Base-by-base conservation (phyloP, 2,797 vertebrate species). In the Aldrovandia affinis region DNA sequence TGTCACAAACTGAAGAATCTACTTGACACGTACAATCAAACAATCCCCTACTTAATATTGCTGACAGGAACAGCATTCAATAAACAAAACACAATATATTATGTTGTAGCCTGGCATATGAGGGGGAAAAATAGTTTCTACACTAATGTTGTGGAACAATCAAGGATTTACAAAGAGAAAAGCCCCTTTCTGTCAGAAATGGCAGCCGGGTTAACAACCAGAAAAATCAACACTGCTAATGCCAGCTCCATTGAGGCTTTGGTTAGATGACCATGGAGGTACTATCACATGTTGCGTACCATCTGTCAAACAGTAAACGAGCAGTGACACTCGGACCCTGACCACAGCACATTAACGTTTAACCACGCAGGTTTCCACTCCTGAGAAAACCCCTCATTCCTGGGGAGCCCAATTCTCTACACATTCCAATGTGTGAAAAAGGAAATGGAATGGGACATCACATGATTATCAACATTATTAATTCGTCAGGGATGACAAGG, bases 111-210 rank as follows among this genome's bases (percentile, higher is more conserved):
- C 25, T 65, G n/a, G 15, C 8, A 75, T 18, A 75, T 75, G 18
- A 42, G 39, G 18, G 15, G 55, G 18, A 8, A 9, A 44, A 42
- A 15, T 12, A 75, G 39, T 42, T 44, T 75, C 5, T 0, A 20
- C 22, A 75, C 39, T 42, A 75, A 18, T 25, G 36, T 8, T 44
- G 70, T 25, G 39, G 20, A 44, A 42, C 70, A 75, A n/a, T 10
- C 4, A 42, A 42, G 20, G 36, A 44, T 75, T 75, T 75, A 22
- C 70, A 75, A 44, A 75, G 70, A 75, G 15, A 75, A 75, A 75
- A 42, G 25, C 70, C 70, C 36, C 22, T 44, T 10, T 2, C 68
- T 73, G 10, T 30, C 36, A 20, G 68, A 73, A 39, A 42, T 20
- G 6, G 7, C 3, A 73, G 68, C 68, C 0, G 36, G 68, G 68